phyloP scores from a whole-genome alignment of 2,888 invertebrate genomes.

The Chrysolina americana region DNA sequence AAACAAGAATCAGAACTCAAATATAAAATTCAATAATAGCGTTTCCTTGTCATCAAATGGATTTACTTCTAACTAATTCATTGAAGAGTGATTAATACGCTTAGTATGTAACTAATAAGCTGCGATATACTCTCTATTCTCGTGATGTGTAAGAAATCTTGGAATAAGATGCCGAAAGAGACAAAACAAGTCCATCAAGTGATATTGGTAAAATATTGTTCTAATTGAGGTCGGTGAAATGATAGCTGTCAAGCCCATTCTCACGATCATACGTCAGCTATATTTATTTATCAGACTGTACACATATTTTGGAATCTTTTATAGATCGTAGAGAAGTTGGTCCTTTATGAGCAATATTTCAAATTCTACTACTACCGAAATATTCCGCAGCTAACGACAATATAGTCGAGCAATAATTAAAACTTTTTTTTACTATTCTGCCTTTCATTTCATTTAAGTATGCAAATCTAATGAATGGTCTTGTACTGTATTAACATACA shows the following conservation, averaged over 20 bases:
- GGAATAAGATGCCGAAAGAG: background rate
- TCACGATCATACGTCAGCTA: conserved; percentile 1
- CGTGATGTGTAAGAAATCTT: background rate
- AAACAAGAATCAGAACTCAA: background rate
- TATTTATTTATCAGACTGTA: background rate
- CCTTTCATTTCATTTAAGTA: no score
- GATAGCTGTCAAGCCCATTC: conserved; percentile 18
- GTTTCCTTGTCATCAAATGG: conserved; percentile 1
- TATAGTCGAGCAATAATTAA: background rate
- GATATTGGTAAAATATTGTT: conserved; percentile 6
- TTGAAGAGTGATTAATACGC: conserved; percentile 1
- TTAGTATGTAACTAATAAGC: background rate
- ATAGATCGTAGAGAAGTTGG: background rate
- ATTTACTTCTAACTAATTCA: background rate
- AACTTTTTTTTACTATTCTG: background rate
- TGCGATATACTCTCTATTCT: background rate
- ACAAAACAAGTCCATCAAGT: conserved; percentile 11
- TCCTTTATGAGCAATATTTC: background rate
- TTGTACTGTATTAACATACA: no score
- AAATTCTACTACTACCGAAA: background rate
- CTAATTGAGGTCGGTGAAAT: conserved; percentile 29
- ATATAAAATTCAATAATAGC: background rate
- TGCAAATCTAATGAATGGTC: no score
- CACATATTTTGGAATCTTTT: background rate
- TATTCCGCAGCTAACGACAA: background rate